Evolutionary conservation across 2,113 vertebrate species (phyloP).

Genomic region (Platichthys flesus): DNA sequence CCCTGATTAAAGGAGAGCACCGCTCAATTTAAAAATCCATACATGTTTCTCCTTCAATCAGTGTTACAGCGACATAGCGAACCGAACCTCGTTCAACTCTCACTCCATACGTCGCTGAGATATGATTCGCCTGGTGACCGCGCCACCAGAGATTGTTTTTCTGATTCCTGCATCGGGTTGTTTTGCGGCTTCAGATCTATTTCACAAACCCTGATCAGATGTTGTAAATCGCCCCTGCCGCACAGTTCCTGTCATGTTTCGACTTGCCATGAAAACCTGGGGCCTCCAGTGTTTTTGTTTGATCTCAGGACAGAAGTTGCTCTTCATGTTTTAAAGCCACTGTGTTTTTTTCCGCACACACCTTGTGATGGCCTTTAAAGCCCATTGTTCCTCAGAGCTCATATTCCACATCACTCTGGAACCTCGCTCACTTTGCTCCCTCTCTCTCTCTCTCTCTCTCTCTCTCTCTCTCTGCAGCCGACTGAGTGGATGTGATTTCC

Average conservation of each 20-base stretch:
- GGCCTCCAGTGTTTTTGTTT: constrained; percentile 58
- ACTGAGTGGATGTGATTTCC: constrained; percentile 43
- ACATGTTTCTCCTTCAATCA: constrained; percentile 62
- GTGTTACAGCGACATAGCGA: constrained; percentile 21
- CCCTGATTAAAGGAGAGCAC: constrained; percentile 59
- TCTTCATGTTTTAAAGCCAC: constrained; percentile 66
- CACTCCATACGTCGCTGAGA: background rate
- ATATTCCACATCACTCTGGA: constrained; percentile 56
- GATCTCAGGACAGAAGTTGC: constrained; percentile 58
- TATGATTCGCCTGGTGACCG: background rate
- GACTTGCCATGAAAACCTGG: constrained; percentile 50
- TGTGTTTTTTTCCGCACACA: constrained; percentile 68
- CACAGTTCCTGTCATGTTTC: constrained; percentile 39
- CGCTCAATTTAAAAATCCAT: constrained; percentile 67
- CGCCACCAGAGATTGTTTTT: background rate
- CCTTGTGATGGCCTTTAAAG: constrained; percentile 64
- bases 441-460: constrained; percentile 17
- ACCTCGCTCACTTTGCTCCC: constrained; percentile 21
- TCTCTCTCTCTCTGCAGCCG: constrained; percentile 39
- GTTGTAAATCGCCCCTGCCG: constrained; percentile 45
- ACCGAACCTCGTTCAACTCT: background rate
- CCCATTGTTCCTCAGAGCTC: constrained; percentile 52
- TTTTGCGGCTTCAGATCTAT: constrained; percentile 30
- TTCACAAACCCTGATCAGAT: constrained; percentile 43
- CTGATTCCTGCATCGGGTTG: constrained; percentile 16